phyloP scores from a whole-genome alignment of 2,113 vertebrate genomes.

The Corythornis madagascariensis region DNA sequence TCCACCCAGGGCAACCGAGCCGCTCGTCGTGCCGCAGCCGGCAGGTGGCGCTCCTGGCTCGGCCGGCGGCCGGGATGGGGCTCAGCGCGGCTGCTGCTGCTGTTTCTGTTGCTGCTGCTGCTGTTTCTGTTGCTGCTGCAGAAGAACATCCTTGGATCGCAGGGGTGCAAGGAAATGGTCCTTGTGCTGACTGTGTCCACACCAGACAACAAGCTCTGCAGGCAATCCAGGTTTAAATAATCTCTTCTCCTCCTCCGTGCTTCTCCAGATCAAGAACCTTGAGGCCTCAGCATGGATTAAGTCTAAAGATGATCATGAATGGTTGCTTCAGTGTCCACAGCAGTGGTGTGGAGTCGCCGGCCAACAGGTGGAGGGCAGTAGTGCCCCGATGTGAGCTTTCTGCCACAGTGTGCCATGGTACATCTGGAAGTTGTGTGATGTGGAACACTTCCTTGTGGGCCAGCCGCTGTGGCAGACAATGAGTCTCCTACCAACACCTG shows the following conservation, averaged over 20 bases:
- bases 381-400: not conserved
- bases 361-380: not conserved
- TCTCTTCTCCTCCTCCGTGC: not conserved
- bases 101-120: not conserved
- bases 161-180: not conserved
- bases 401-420: accelerated
- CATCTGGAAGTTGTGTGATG: accelerated
- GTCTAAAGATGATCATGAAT: not conserved
- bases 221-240: not conserved
- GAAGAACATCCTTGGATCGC: not conserved
- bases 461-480: accelerated
- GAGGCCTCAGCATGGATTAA: not conserved
- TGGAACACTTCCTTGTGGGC: accelerated
- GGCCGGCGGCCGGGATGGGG: accelerated
- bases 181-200: not conserved
- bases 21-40: not conserved
- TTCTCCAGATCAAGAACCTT: not conserved
- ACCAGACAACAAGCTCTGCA: not conserved
- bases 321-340: not conserved
- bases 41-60: constrained; percentile 52
- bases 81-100: not conserved
- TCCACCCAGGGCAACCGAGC: not conserved
- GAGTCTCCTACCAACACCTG: not conserved
- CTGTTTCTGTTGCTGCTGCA: not conserved
- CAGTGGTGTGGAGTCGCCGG: not conserved